Evolutionary conservation across 2,797 vertebrate species (phyloP).

Genomic region (Anisognathus igniventris): DNA sequence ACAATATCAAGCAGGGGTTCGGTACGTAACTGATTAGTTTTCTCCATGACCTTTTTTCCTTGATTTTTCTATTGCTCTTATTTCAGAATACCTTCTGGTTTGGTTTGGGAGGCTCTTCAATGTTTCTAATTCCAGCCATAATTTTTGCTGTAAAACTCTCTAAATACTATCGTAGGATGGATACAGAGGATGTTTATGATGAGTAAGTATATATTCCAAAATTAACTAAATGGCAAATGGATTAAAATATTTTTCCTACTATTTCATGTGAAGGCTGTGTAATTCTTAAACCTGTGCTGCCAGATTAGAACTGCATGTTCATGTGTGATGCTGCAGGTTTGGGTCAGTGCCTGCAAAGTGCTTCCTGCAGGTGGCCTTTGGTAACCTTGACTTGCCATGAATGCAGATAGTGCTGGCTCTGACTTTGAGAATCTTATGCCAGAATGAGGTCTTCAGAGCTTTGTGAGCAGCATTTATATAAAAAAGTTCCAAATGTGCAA

Average conservation of each 20-base stretch:
- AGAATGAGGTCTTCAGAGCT: neutral
- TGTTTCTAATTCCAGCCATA: conserved; percentile 88
- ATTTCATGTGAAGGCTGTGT: neutral
- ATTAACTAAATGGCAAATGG: neutral
- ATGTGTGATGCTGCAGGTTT: neutral
- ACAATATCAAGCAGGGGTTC: neutral
- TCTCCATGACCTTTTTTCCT: neutral
- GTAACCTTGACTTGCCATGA: neutral
- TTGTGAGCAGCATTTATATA: neutral
- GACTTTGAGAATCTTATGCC: neutral
- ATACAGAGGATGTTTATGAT: conserved; percentile 96
- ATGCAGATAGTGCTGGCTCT: neutral
- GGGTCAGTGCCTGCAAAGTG: neutral
- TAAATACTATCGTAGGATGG: conserved; percentile 96
- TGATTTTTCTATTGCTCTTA: neutral
- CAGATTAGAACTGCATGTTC: neutral
- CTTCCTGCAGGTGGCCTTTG: neutral
- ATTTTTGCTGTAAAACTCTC: conserved; percentile 91
- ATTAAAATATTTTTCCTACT: neutral
- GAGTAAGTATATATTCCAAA: conserved; percentile 81
- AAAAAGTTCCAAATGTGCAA: neutral
- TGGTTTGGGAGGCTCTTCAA: conserved; percentile 86
- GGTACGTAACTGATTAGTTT: neutral
- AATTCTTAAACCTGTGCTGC: neutral
- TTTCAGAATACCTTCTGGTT: conserved; percentile 96